phyloP scores from a whole-genome alignment of 2,113 vertebrate species.

The Scopus umbretta region DNA sequence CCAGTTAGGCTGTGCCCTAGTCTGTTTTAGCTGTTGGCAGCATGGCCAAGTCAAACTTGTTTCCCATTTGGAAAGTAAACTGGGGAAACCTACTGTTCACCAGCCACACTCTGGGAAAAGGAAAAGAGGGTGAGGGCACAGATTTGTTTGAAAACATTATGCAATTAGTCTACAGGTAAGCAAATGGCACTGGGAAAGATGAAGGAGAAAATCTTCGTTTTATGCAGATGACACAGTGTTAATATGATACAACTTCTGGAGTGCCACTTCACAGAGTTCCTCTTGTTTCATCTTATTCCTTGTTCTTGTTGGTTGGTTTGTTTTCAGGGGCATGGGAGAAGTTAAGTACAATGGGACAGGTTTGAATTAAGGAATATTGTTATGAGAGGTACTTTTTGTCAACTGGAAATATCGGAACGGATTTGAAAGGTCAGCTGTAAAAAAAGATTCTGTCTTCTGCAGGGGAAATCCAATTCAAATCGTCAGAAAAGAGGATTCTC shows the following conservation, averaged over 20 bases:
- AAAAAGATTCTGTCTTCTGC: neutral
- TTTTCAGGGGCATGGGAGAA: neutral
- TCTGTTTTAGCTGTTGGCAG: neutral
- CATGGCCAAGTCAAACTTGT: neutral
- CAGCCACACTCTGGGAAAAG: neutral
- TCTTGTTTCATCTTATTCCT: neutral
- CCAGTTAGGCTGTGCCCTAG: neutral
- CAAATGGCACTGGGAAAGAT: neutral
- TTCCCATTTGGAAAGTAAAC: constrained; percentile 12
- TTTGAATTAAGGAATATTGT: neutral
- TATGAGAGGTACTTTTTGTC: neutral
- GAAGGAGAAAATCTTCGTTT: neutral
- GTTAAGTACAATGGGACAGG: neutral
- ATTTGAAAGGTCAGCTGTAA: neutral
- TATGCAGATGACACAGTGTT: neutral
- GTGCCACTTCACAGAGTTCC: neutral
- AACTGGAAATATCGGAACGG: neutral
- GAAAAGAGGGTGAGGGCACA: neutral
- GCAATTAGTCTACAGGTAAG: neutral
- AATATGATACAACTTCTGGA: neutral
- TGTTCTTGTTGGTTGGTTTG: neutral
- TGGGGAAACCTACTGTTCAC: neutral
- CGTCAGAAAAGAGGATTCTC: neutral
- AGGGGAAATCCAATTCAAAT: neutral
- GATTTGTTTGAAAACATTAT: neutral